Evolutionary conservation across 2,797 vertebrate species (phyloP), one percentile per base, ranked within the genome.

Genomic region (Smutsia temminckii): DNA sequence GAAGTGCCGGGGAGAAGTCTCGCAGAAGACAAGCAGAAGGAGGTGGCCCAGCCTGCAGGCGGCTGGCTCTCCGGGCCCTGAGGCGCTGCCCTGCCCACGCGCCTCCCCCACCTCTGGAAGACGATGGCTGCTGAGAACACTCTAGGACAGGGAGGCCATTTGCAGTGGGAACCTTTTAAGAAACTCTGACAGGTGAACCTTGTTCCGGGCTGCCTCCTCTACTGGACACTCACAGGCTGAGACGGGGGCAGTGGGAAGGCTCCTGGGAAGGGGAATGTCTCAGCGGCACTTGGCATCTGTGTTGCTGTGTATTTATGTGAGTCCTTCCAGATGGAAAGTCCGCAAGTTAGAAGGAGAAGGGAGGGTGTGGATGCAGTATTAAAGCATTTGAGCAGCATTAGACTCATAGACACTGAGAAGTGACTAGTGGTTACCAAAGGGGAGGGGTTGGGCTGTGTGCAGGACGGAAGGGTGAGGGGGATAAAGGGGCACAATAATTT

Each of bases 301-400:
- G 10, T 5, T 10, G 10, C 55, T 20, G 53, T 0, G 6, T 16
- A 0, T 5, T 27, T 21, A 14, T 10, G 16, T 16, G 51, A 80
- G 42, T 23, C 4, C 0, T 21, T 23, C 42, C 6, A 40, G 25
- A 34, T 5, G 25, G 12, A 27, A 37, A 51, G 32, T 34, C 59
- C 8, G 32, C 10, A 85, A 69, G n/a, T 61, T 29, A 4, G 49
- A 25, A 8, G 29, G 34, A 34, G 34, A 23, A 63, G n/a, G 59
- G 32, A n/a, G 11, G 12, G 14, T 0, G 3, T 0, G 6, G 34
- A 42, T 5, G 32, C 12, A 46, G 46, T 27, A 21, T 12, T 37
- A 59, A 90, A 34, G 46, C 8, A 27, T 53, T 61, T 37, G 46
- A 46, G 46, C 46, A 46, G 46, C 46, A 46, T 12, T 46, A 46